phyloP scores from a whole-genome alignment of 2,797 vertebrate species.

The Hemitrygon akajei region DNA sequence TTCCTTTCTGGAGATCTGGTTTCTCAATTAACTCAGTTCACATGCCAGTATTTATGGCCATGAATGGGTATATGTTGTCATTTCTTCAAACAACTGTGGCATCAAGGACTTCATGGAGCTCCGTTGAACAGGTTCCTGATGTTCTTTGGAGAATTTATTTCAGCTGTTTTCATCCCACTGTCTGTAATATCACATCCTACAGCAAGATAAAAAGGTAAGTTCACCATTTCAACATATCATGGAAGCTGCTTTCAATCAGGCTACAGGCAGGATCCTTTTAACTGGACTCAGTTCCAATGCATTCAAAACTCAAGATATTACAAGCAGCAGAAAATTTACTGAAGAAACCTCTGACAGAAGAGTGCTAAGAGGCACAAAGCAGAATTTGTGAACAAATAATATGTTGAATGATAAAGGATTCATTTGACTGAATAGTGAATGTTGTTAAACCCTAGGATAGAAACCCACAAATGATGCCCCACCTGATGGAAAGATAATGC shows the following conservation, averaged over 20 bases:
- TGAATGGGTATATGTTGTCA: conserved; percentile 72
- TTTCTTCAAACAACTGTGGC: conserved; percentile 77
- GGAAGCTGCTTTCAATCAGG: neutral
- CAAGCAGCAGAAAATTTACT: neutral
- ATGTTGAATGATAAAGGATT: neutral
- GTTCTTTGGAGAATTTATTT: conserved; percentile 63
- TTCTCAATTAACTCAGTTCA: conserved; percentile 59
- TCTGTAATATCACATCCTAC: conserved; percentile 72
- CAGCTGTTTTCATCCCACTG: conserved; percentile 74
- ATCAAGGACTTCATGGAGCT: conserved; percentile 56
- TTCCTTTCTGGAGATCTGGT: conserved; percentile 57
- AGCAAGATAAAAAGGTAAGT: neutral
- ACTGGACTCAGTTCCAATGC: neutral
- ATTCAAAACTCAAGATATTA: neutral
- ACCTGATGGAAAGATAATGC: neutral
- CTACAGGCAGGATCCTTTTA: no score
- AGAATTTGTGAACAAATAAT: neutral
- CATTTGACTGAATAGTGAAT: neutral
- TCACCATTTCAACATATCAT: neutral
- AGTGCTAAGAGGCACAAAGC: neutral
- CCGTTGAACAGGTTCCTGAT: conserved; percentile 66
- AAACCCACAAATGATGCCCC: neutral
- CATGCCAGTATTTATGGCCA: conserved; percentile 72
- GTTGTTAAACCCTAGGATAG: neutral
- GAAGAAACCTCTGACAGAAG: neutral